These are phyloP conservation scores for Siniperca knerii DNA, from an alignment of 2,113 vertebrate genomes.

Conservation along the genomic window DNA sequence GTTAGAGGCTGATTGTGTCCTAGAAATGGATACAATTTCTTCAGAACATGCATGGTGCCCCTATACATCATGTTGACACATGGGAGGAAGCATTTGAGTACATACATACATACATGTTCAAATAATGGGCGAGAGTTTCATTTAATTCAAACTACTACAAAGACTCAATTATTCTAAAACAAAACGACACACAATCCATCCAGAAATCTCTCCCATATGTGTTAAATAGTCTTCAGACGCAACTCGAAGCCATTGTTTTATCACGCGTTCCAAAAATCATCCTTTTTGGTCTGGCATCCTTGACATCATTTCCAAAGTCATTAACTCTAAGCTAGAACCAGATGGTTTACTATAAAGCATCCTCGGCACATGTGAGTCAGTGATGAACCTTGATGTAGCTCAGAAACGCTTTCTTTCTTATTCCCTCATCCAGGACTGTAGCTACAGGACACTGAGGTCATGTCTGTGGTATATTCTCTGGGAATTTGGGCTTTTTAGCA, in stretches of 20 bases:
- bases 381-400: neutral
- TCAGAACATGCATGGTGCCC: neutral
- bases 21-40: conserved; percentile 1
- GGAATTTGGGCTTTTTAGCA: neutral
- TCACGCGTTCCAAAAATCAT: neutral
- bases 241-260: neutral
- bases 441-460: neutral
- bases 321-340: conserved; percentile 16
- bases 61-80: neutral
- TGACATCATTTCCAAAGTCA: conserved; percentile 11
- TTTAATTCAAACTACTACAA: neutral
- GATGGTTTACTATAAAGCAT: conserved; percentile 14
- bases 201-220: neutral
- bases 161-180: neutral
- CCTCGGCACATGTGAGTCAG: neutral
- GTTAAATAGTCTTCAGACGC: neutral
- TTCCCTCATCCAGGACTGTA: neutral
- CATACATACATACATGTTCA: neutral
- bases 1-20: conserved; percentile 12
- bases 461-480: neutral
- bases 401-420: neutral
- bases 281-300: neutral
- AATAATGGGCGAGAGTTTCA: neutral
- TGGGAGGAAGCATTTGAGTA: neutral
- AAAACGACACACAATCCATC: neutral